Evolutionary conservation across 2,888 invertebrate genomes (phyloP).

Genomic region (Thecocarcelia acutangulata): DNA sequence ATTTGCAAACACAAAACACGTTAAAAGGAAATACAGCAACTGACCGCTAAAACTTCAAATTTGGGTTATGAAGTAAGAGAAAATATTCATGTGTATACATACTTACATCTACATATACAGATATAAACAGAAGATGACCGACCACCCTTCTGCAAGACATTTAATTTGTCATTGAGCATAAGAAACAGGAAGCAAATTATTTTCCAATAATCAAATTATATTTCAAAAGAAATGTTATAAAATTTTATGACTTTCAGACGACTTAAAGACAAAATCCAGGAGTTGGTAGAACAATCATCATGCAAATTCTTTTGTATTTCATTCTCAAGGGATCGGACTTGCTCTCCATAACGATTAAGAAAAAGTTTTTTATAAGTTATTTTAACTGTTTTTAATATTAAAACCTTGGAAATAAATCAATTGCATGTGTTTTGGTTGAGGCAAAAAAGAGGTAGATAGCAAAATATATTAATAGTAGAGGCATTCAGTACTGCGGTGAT

Average conservation of each 20-base stretch:
- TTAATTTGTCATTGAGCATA: conserved; percentile 46
- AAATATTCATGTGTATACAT: too few species aligned
- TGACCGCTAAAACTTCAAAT: background rate
- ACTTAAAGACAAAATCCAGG: background rate
- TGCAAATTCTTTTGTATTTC: conserved; percentile 37
- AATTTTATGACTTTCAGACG: conserved; percentile 28
- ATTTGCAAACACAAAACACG: conserved; percentile 25
- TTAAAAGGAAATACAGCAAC: conserved; percentile 5
- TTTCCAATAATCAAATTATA: conserved; percentile 61
- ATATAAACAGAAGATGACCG: background rate
- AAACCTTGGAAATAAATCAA: conserved; percentile 53
- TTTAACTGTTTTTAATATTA: conserved; percentile 50
- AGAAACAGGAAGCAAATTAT: conserved; percentile 69
- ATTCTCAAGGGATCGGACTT: background rate
- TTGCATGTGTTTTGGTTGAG: conserved; percentile 17
- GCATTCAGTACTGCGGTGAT: background rate
- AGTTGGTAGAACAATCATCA: background rate
- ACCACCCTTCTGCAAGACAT: conserved; percentile 54
- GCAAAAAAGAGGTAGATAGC: background rate
- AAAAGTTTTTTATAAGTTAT: conserved; percentile 26
- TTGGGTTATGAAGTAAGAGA: background rate
- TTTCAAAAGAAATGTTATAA: conserved; percentile 51
- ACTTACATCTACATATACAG: too few species aligned
- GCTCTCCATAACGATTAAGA: conserved; percentile 9
- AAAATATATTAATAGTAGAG: conserved; percentile 1